Evolutionary conservation across 2,797 vertebrate genomes (phyloP).

Genomic region (Girardinus metallicus): DNA sequence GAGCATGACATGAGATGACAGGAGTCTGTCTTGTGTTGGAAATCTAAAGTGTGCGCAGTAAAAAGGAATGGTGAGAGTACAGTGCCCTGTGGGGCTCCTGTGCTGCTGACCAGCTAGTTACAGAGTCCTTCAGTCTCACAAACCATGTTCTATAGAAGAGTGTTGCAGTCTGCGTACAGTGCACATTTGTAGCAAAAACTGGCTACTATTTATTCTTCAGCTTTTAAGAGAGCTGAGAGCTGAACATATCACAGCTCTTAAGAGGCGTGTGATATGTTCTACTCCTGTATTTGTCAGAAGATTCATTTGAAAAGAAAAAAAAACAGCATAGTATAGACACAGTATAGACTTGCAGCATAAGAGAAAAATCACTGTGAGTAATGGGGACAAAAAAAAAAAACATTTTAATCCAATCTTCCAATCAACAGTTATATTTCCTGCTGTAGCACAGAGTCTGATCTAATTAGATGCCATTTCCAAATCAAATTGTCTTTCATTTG

Average conservation of each 20-base stretch:
- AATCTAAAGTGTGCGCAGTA: no score
- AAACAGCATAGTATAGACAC: neutral
- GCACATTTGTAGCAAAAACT: neutral
- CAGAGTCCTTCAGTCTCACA: no score
- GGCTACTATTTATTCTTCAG: neutral
- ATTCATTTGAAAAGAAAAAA: neutral
- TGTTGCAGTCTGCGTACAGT: neutral
- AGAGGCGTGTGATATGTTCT: neutral
- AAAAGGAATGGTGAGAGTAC: no score
- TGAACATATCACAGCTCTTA: no score
- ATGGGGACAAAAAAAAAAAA: neutral
- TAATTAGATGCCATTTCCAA: conserved; percentile 21
- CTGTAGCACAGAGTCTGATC: conserved; percentile 23
- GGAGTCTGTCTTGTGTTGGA: no score
- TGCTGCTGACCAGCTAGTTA: no score
- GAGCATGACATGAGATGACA: no score
- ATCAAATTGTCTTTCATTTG: conserved; percentile 44
- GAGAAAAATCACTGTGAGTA: neutral
- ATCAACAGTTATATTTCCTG: neutral
- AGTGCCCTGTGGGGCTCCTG: no score
- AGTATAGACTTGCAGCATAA: neutral
- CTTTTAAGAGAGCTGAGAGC: neutral
- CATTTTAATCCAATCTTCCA: neutral
- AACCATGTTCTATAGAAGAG: neutral
- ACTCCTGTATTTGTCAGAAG: neutral